phyloP scores from a whole-genome alignment of 2,888 invertebrate genomes.

The Keiferia lycopersicella region DNA sequence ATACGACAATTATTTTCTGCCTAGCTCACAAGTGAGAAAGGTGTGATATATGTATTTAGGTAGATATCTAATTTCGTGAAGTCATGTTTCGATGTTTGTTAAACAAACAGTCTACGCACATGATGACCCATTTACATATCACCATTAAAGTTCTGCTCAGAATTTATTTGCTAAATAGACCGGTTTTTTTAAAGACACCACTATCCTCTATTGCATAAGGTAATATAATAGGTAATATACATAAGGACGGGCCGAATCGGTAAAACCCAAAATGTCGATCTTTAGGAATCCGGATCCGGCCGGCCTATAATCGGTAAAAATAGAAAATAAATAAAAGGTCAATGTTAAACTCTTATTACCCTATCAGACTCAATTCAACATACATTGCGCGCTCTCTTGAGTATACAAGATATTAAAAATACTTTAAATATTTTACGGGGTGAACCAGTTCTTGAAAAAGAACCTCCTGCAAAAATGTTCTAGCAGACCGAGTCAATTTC shows the following conservation, averaged over 20 bases:
- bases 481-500: no score
- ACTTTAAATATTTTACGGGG: no score
- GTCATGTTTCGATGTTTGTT: background rate
- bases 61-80: no score
- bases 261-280: conserved; percentile 37
- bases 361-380: no score
- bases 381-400: no score
- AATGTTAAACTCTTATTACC: no score
- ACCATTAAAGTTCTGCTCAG: background rate
- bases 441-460: no score
- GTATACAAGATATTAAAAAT: no score
- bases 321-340: conserved; percentile 16
- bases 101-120: conserved; percentile 6
- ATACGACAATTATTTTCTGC: no score
- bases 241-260: conserved; percentile 29
- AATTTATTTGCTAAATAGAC: conserved; percentile 33
- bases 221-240: conserved; percentile 37
- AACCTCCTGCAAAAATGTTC: no score
- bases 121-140: background rate
- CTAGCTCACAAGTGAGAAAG: no score
- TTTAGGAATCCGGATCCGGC: conserved; percentile 46
- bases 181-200: conserved; percentile 35
- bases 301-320: conserved; percentile 24
- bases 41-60: no score
- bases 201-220: conserved; percentile 32